phyloP scores from a whole-genome alignment of 2,797 vertebrate species.

The Hippocampus kuda region DNA sequence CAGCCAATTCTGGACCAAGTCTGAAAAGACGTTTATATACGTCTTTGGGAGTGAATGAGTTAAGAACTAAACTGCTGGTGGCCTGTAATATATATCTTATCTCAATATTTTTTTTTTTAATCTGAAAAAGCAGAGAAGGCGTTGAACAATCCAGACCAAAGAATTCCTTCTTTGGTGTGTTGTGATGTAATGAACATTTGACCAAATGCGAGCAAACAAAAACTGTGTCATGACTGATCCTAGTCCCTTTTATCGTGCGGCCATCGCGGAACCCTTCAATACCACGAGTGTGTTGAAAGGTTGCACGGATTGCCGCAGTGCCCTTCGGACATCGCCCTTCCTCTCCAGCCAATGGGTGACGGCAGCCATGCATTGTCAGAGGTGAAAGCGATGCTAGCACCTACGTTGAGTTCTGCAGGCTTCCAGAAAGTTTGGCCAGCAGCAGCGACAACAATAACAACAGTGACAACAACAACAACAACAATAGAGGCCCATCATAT shows the following conservation, averaged over 20 bases:
- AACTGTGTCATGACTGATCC: background rate
- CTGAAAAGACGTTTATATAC: no score
- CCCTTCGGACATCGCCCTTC: conserved; percentile 31
- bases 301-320: background rate
- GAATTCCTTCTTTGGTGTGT: conserved; percentile 11
- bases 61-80: background rate
- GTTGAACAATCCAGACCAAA: conserved; percentile 16
- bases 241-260: background rate
- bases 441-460: conserved; percentile 61
- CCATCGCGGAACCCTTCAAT: background rate
- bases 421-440: conserved; percentile 68
- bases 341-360: conserved; percentile 34
- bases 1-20: no score
- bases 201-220: background rate
- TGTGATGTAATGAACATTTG: background rate
- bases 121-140: background rate
- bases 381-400: conserved; percentile 55
- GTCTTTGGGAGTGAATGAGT: no score
- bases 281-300: conserved; percentile 3
- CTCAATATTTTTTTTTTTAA: background rate
- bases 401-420: conserved; percentile 72
- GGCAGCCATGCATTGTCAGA: conserved; percentile 52
- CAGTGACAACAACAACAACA: conserved; percentile 50
- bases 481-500: conserved; percentile 66
- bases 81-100: background rate